Evolutionary conservation across 2,113 vertebrate genomes (phyloP), one percentile per base, ranked within the genome.

Genomic region (Syngnathus scovelli): DNA sequence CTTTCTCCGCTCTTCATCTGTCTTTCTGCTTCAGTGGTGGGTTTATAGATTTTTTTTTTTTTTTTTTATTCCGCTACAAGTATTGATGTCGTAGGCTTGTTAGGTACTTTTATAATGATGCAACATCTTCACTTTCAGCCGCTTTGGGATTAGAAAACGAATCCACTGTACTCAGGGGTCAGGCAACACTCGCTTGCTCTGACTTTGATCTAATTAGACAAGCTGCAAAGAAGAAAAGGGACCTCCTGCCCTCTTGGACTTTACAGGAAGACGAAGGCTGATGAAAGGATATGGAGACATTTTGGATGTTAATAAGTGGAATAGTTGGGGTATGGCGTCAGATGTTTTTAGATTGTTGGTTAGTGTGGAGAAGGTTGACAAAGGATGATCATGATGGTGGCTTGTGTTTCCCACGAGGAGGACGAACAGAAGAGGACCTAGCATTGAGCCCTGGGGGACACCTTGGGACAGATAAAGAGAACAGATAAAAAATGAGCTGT

Each of bases 181-280:
- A 77, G 61, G 69, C 62, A 75, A 59, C 68, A 69, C 68, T 71
- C 75, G 76, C 69, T 72, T 1, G 64, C 69, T 70, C 65, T 59
- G 72, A 72, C 48, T 78, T 77, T 72, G 74, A 83, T 77, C 39
- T 71, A 69, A 80, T 85, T 80, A 73, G 68, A 65, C 23, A 15
- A 76, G 23, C 59, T 0, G 13, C 0, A 1, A 38, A 61, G 65
- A 60, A 37, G 52, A 37, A 64, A 51, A 62, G 19, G 63, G 77
- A 61, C 58, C 55, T 74, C 66, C 68, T 61, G 36, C 49, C 68
- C 67, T 12, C 66, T 66, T 46, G 38, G 65, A 66, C 62, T 61
- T 3, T 23, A 36, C 7, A 4, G 5, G 18, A 69, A 62, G 49
- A 59, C 0, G 6, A 10, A 6, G 21, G 21, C 61, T 38, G 46